These are phyloP conservation scores for Probaryconus sp. DNA, from an alignment of 1,140 invertebrate genomes.

Conservation along the genomic window DNA sequence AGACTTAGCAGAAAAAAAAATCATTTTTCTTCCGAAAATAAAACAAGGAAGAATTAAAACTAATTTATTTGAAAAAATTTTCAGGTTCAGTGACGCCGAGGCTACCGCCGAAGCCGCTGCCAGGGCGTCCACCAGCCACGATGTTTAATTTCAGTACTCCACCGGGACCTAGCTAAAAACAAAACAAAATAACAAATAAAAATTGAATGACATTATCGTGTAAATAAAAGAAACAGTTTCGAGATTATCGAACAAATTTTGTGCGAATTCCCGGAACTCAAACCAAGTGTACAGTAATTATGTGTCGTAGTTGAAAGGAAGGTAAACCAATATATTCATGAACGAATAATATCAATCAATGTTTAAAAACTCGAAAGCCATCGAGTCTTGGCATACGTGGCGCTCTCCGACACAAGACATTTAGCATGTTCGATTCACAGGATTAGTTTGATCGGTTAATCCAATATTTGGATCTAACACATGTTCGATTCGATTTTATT, in stretches of 20 bases:
- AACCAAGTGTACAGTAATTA: conserved; percentile 54
- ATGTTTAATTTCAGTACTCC: conserved; percentile 77
- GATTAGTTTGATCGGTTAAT: too few species aligned
- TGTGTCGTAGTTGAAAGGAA: conserved; percentile 47
- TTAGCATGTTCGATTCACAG: too few species aligned
- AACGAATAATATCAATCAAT: conserved; percentile 39
- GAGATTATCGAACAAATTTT: not conserved
- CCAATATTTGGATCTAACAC: too few species aligned
- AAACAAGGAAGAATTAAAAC: not conserved
- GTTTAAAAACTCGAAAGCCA: too few species aligned
- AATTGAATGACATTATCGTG: conserved; percentile 9
- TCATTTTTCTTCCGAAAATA: too few species aligned
- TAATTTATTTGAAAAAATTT: conserved; percentile 31
- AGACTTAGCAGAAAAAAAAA: too few species aligned
- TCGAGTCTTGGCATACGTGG: too few species aligned
- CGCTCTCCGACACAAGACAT: too few species aligned
- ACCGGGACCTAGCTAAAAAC: conserved; percentile 72
- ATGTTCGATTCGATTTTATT: too few species aligned
- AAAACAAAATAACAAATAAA: conserved; percentile 23
- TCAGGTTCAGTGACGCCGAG: conserved; percentile 74
- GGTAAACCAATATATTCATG: conserved; percentile 50
- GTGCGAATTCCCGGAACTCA: too few species aligned
- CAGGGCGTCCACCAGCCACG: conserved; percentile 73
- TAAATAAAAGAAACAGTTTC: conserved; percentile 45
- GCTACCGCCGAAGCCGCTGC: conserved; percentile 77